phyloP scores from a whole-genome alignment of 2,797 vertebrate genomes.

The Poecile montanus region DNA sequence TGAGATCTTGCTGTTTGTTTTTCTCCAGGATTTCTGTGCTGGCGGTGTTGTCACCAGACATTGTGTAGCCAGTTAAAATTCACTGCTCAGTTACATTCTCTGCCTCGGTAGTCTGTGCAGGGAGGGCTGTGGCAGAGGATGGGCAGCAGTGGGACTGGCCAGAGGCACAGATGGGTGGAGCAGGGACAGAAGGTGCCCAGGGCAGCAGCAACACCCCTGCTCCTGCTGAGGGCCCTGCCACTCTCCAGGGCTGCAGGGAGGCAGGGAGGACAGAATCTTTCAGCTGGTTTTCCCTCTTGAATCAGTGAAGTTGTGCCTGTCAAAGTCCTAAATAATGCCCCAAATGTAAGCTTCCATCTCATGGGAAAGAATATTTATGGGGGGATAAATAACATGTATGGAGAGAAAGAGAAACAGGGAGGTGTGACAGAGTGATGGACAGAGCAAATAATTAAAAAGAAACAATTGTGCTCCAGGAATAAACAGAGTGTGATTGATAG shows the following conservation, averaged over 20 bases:
- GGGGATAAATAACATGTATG: background rate
- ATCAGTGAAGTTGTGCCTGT: background rate
- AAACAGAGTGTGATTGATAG: background rate
- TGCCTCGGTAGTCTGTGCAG: rapidly evolving
- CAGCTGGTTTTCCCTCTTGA: background rate
- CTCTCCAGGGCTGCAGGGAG: background rate
- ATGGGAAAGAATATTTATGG: background rate
- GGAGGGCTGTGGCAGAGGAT: background rate
- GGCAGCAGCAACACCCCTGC: background rate
- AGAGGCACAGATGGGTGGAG: background rate
- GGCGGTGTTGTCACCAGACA: background rate
- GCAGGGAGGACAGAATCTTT: background rate
- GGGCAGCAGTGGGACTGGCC: rapidly evolving
- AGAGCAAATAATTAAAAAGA: background rate
- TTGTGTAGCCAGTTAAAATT: background rate
- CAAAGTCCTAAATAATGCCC: background rate
- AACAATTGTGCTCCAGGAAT: background rate
- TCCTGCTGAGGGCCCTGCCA: background rate
- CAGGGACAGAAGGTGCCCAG: background rate
- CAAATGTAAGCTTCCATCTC: background rate
- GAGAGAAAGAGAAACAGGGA: background rate
- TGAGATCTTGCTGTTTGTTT: background rate
- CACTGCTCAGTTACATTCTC: rapidly evolving
- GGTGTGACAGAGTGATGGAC: background rate
- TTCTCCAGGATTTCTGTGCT: background rate